These are phyloP conservation scores for Athripsodes cinereus DNA, from an alignment of 2,888 invertebrate species.

Conservation along the genomic window DNA sequence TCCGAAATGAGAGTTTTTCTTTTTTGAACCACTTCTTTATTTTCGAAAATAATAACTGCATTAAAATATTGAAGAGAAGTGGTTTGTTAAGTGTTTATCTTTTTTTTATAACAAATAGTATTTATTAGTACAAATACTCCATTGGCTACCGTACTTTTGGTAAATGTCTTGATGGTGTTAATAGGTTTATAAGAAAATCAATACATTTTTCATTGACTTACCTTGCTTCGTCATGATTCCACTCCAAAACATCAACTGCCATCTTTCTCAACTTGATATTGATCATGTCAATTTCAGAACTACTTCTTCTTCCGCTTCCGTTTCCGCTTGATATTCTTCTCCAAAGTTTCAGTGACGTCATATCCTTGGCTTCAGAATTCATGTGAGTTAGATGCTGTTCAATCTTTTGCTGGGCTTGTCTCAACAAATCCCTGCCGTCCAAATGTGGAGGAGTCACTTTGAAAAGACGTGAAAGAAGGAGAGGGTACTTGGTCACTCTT, in stretches of 20 bases:
- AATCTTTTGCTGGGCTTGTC: conserved; percentile 86
- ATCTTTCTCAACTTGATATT: conserved; percentile 88
- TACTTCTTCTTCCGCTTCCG: conserved; percentile 61
- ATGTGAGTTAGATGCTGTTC: conserved; percentile 91
- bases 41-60: too few species aligned
- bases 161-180: too few species aligned
- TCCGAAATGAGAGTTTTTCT: too few species aligned
- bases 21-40: too few species aligned
- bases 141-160: too few species aligned
- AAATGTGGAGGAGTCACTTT: conserved; percentile 85
- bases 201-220: too few species aligned
- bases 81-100: too few species aligned
- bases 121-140: too few species aligned
- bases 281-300: conserved; percentile 80
- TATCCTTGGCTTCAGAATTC: conserved; percentile 87
- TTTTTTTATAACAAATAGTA: too few species aligned
- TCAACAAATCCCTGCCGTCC: conserved; percentile 75
- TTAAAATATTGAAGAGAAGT: too few species aligned
- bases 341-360: conserved; percentile 85
- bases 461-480: conserved; percentile 81
- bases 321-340: conserved; percentile 73
- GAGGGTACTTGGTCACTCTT: conserved; percentile 93
- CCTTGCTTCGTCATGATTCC: conserved; percentile 89
- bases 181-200: too few species aligned
- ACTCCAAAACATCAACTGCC: conserved; percentile 88